These are phyloP conservation scores for Micromys minutus DNA, from an alignment of 2,113 vertebrate species.

Conservation along the genomic window DNA sequence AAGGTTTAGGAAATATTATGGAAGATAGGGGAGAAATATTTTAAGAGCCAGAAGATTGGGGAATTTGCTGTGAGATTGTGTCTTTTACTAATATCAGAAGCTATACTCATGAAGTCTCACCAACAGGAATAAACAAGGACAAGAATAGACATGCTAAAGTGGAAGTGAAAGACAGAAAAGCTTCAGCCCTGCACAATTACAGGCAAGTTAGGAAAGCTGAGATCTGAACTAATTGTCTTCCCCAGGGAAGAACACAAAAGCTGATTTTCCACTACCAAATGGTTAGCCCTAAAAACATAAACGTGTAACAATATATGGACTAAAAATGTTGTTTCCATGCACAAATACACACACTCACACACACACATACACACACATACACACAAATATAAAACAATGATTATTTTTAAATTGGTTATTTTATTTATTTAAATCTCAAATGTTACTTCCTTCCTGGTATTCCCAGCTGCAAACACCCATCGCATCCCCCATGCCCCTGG, in stretches of 20 bases:
- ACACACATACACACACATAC: too few relatives aligned
- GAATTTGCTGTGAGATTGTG: neutral
- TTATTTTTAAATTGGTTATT: too few relatives aligned
- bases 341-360: too few relatives aligned
- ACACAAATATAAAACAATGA: too few relatives aligned
- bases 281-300: neutral
- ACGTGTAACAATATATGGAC: neutral
- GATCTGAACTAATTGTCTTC: neutral
- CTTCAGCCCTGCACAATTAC: neutral
- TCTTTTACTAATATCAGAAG: neutral
- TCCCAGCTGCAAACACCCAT: too few relatives aligned
- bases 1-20: neutral
- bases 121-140: neutral
- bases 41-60: neutral
- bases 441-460: too few relatives aligned
- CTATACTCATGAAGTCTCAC: neutral
- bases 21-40: neutral
- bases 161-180: neutral
- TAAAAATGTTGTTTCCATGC: neutral
- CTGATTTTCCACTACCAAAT: neutral
- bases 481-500: too few relatives aligned
- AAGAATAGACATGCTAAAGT: neutral
- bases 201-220: neutral
- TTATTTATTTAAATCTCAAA: too few relatives aligned
- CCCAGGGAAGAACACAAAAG: neutral